Percentiles rank a stretch among this genome's conserved stretches.
Conservation (phyloP, 2,888 invertebrate species). For the Phlogophora meticulosa region DNA sequence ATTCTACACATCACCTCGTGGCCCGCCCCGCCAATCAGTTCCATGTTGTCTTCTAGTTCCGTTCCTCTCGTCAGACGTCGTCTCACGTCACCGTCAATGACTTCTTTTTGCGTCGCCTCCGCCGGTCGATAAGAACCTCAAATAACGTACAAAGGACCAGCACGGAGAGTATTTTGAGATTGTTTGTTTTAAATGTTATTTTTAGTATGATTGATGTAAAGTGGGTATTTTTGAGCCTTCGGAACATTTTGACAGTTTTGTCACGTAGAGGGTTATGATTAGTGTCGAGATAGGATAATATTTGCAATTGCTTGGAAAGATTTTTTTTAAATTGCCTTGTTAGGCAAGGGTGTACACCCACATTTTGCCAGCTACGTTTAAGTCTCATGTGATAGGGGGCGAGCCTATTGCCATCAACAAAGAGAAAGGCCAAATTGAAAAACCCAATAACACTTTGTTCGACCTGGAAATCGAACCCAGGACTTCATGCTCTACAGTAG, state of each 20-base stretch:
- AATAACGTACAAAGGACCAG: slow-evolving; percentile 58
- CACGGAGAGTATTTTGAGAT: slow-evolving; percentile 46
- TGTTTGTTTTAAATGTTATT: slow-evolving; percentile 64
- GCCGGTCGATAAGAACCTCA: slow-evolving; percentile 73
- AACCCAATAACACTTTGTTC: no score
- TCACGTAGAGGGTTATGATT: slow-evolving; percentile 25
- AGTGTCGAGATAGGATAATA: slow-evolving; percentile 17
- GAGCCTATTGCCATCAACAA: no score
- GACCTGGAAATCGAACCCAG: no score
- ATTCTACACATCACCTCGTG: slow-evolving; percentile 45
- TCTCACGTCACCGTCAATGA: slow-evolving; percentile 42
- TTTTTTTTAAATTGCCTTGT: background rate
- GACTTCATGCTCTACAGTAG: no score
- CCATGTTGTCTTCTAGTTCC: slow-evolving; percentile 62
- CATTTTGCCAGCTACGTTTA: no score
- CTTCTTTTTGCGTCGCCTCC: slow-evolving; percentile 65
- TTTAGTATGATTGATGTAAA: slow-evolving; percentile 54
- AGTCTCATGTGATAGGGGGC: no score
- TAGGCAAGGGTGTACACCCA: no score
- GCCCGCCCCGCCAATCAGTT: slow-evolving; percentile 54
- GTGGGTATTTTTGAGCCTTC: slow-evolving; percentile 22
- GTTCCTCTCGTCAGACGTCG: slow-evolving; percentile 67
- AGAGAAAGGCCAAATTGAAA: no score
- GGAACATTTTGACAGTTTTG: slow-evolving; percentile 2
- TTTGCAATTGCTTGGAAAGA: slow-evolving; percentile 9